Evolutionary conservation across 2,113 vertebrate genomes (phyloP), one percentile per base, ranked within the genome.

Genomic region (Chaenocephalus aceratus): DNA sequence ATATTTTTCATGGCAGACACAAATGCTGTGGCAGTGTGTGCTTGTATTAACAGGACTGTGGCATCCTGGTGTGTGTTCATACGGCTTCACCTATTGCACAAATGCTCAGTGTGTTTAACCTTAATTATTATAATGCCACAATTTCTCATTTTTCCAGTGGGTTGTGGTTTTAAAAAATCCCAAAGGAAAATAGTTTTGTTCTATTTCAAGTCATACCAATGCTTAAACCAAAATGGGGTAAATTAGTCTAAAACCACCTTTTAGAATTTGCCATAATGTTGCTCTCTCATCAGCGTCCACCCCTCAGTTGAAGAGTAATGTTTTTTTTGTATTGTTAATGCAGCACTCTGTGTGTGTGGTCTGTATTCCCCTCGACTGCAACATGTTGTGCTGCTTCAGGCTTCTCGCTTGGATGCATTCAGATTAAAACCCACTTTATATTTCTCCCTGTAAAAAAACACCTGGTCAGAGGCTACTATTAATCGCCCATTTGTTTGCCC

Each of bases 361-460:
- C 48, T 48, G 15, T 3, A 13, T 56, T 74, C 70, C 15, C 34
- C 9, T 15, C n/a, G 48, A 36, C 10, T 57, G 46, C 16, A 70
- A 61, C 41, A 60, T 63, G 73, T 76, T 79, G 59, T 48, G 4
- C 78, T 59, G 56, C 78, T 77, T 75, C 72, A 72, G 66, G 52
- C 77, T 59, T 66, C 59, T 58, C 18, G 26, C 67, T 87, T 2
- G 8, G 63, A 30, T 76, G 65, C 66, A 75, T 70, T 87, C 45
- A 60, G 73, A 85, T 81, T 59, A 78, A 86, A 86, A 72, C 51
- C 6, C 59, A 72, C 44, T 80, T 23, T 23, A 12, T 79, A 74
- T 83, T 79, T 63, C 41, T 66, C 62, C 14, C 30, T 21, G 53
- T 58, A 51, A 58, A 74, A 11, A 73, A 78, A 60, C 52, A 46